Conservation (phyloP, 1,140 invertebrate species). For the Pectinophora gossypiella region DNA sequence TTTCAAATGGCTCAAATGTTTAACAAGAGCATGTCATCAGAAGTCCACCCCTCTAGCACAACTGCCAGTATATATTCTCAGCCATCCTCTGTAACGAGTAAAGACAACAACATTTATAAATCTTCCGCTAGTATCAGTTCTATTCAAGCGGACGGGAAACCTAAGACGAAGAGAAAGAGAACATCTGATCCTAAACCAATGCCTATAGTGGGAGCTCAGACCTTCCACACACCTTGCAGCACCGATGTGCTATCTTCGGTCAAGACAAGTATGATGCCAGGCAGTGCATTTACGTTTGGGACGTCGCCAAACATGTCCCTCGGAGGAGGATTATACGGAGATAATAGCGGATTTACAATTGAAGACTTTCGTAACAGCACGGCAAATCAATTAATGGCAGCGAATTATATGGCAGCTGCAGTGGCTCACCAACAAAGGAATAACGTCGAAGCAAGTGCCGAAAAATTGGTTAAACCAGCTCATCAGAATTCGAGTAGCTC, state of each 20-base stretch:
- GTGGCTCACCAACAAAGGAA: slow-evolving; percentile 66
- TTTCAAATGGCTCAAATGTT: slow-evolving; percentile 73
- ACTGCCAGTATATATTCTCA: slow-evolving; percentile 47
- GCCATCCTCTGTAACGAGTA: slow-evolving; percentile 40
- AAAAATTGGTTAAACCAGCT: slow-evolving; percentile 69
- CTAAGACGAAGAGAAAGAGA: slow-evolving; percentile 48
- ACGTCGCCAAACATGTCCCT: slow-evolving; percentile 75
- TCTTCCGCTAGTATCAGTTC: slow-evolving; percentile 21
- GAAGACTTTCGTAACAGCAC: slow-evolving; percentile 78
- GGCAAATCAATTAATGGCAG: slow-evolving; percentile 73
- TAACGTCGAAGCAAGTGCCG: slow-evolving; percentile 47
- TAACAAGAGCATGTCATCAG: slow-evolving; percentile 67
- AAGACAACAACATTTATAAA: slow-evolving; percentile 54
- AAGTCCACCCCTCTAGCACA: slow-evolving; percentile 37
- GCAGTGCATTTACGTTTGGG: slow-evolving; percentile 83
- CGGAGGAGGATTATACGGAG: slow-evolving; percentile 72
- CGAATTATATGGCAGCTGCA: slow-evolving; percentile 76
- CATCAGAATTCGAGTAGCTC: slow-evolving; percentile 64
- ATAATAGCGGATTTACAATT: slow-evolving; percentile 77
- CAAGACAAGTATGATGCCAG: slow-evolving; percentile 79
- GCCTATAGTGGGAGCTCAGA: slow-evolving; percentile 73
- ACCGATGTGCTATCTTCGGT: slow-evolving; percentile 48
- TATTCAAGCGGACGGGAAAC: slow-evolving; percentile 35
- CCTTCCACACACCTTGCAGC: slow-evolving; percentile 37
- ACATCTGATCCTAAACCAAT: slow-evolving; percentile 72